phyloP scores from a whole-genome alignment of 2,888 invertebrate genomes.

The Leucophora obtusa region DNA sequence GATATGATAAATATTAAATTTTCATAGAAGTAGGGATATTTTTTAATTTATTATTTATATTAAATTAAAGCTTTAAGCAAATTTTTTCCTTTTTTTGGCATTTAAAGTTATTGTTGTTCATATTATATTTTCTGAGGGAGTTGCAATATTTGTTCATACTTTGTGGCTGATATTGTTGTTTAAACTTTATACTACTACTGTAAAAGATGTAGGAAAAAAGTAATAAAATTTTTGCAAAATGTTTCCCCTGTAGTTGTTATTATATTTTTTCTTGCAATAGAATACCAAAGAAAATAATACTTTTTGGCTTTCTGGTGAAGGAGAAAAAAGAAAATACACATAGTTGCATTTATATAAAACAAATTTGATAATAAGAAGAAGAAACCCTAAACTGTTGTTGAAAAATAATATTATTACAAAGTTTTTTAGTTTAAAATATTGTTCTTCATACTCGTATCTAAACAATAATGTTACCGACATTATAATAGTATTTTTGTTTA shows the following conservation, averaged over 20 bases:
- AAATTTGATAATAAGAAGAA: neutral
- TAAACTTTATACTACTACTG: neutral
- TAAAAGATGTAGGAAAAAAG: neutral
- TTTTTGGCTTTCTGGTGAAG: conserved; percentile 5
- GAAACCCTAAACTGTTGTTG: neutral
- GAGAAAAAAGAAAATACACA: neutral
- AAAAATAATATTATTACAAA: conserved; percentile 37
- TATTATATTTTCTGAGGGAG: neutral
- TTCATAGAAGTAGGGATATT: no score
- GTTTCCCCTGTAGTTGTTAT: no score
- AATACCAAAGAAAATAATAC: neutral
- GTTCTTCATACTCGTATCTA: neutral
- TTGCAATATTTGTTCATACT: neutral
- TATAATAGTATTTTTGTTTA: neutral
- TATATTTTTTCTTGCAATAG: no score
- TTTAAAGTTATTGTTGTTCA: neutral
- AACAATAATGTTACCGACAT: conserved; percentile 46
- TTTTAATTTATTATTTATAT: neutral
- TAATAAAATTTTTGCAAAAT: no score
- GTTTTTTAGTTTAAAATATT: conserved; percentile 9
- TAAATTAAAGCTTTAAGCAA: neutral
- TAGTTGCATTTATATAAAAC: neutral
- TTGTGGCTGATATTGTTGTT: neutral
- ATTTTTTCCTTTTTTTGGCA: neutral
- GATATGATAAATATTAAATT: no score